Percentiles rank a stretch among this genome's conserved stretches.
Evolutionary conservation across 2,888 invertebrate genomes (phyloP).

Genomic region (Drosophila paramelanica): DNA sequence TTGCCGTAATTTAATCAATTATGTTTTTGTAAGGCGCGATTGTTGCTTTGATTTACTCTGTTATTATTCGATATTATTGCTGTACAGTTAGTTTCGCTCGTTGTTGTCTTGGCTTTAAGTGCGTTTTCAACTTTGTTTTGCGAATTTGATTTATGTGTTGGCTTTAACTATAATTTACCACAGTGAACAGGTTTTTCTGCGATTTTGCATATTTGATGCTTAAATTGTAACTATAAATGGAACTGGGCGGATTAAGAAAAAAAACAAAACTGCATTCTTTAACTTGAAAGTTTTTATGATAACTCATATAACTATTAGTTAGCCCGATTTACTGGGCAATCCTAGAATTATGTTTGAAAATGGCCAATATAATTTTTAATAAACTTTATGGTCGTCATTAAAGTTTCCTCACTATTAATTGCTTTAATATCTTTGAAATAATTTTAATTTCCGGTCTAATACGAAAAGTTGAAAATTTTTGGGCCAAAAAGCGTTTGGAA

Average conservation of each 20-base stretch:
- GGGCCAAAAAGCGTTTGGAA: conserved; percentile 37
- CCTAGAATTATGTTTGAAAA: not conserved
- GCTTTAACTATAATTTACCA: conserved; percentile 42
- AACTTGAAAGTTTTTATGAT: not conserved
- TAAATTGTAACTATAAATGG: not conserved
- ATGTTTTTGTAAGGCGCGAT: conserved; percentile 31
- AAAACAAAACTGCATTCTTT: conserved; percentile 3
- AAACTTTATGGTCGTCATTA: not conserved
- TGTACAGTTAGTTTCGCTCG: conserved; percentile 44
- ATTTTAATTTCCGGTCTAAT: conserved; percentile 35
- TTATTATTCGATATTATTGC: conserved; percentile 65
- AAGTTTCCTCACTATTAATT: not conserved
- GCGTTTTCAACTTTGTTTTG: conserved; percentile 26
- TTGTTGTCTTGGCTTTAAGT: conserved; percentile 24
- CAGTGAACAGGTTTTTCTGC: conserved; percentile 42
- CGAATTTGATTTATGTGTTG: conserved; percentile 54
- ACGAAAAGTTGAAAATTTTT: conserved; percentile 12
- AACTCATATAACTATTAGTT: not conserved
- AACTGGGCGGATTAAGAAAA: not conserved
- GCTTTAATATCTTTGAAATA: conserved; percentile 3
- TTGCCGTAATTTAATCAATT: conserved; percentile 50
- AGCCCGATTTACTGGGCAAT: not conserved
- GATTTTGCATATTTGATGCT: conserved; percentile 1
- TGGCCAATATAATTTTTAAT: not conserved
- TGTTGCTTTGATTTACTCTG: conserved; percentile 36